A percentile compares a stretch with the other conserved stretches of the same genome.
Evolutionary conservation across 2,113 vertebrate species (phyloP).

Genomic region (Arizona elegans): DNA sequence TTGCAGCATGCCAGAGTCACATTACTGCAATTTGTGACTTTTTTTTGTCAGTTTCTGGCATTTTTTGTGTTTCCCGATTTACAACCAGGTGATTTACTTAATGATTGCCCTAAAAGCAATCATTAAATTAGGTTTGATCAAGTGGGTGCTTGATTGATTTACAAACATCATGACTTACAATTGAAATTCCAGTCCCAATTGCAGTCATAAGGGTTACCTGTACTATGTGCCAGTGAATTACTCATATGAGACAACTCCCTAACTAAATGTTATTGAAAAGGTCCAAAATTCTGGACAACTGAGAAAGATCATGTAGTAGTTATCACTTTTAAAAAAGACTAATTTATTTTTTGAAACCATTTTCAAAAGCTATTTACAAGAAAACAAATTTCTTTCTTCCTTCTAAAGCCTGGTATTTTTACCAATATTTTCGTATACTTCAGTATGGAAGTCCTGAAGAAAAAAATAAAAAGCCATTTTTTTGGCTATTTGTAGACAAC

Average conservation of each 20-base stretch:
- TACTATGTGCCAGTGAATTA: not conserved
- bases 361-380: not conserved
- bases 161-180: not conserved
- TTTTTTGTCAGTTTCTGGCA: no score
- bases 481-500: conserved; percentile 40
- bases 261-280: not conserved
- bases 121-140: no score
- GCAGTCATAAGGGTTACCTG: no score
- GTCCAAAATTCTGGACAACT: not conserved
- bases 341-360: not conserved
- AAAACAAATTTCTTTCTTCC: fast-evolving
- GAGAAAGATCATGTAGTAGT: not conserved
- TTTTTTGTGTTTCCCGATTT: no score
- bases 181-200: not conserved
- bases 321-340: not conserved
- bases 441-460: not conserved
- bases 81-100: no score
- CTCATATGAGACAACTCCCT: not conserved
- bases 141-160: not conserved
- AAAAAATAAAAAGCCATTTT: not conserved
- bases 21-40: no score
- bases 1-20: no score
- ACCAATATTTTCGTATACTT: conserved; percentile 43
- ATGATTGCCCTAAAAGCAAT: no score
- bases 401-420: conserved; percentile 10